Evolutionary conservation across 2,888 invertebrate species (phyloP), one percentile per base, ranked within the genome.

Genomic region (Zygaena filipendulae): DNA sequence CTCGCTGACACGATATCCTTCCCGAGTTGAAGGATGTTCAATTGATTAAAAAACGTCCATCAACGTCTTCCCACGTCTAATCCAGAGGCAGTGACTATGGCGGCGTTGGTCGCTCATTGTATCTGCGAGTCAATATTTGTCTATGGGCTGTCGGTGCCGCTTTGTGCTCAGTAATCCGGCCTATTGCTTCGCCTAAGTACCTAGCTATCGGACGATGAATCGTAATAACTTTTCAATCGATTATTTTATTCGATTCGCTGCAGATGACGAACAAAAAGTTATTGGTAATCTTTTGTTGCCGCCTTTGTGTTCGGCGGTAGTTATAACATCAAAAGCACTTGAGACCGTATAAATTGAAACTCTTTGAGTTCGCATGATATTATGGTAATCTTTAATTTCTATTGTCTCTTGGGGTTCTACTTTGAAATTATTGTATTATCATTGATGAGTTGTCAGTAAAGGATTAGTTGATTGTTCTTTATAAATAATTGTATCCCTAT

Each of bases 121-220:
- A 75, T 77, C 70, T 70, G 63, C 60, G 43, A 75, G 74, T 81
- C 79, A 80, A 82, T 81, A 80, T 82, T 81, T 77, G 75, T 67
- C 67, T 54, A 59, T 51, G 52, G 54, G 45, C 58, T 44, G 67
- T 60, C 72, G 79, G 75, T 68, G 33, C 41, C 52, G 42, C 71
- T 74, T 77, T 79, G 69, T 67, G 50, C 43, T 53, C 42, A 38
- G 46, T 69, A 71, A 74, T 71, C 64, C 68, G 56, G 53, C 57
- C 59, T 58, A 64, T 62, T 59, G 63, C 66, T 64, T 60, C 62
- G 59, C 56, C 48, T 54, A 53, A 55, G 54, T 55, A 61, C 59
- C 52, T 50, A 56, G n/a, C n/a, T n/a, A n/a, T n/a, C n/a, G 47
- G 49, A 70, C 62, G 68, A 75, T 77, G 77, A 79, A 70, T 75